A percentile compares a stretch with the other conserved stretches of the same genome.
phyloP scores from a whole-genome alignment of 2,888 invertebrate species.

The Campoplex nolae region DNA sequence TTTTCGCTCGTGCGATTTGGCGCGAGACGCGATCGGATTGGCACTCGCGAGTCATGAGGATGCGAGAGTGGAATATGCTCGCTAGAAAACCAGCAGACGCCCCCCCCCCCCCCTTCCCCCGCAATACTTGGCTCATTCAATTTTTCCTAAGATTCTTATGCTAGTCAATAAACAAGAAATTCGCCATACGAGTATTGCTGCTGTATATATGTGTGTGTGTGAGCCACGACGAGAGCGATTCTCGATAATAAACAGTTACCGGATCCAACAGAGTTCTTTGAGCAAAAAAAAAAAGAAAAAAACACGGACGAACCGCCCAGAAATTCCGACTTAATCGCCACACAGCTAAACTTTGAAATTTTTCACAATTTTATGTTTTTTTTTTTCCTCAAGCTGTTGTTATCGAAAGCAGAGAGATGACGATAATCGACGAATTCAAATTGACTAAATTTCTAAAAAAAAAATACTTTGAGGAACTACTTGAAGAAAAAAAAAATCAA shows the following conservation, averaged over 20 bases:
- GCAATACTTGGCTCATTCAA: conserved; percentile 62
- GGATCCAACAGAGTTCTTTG: conserved; percentile 21
- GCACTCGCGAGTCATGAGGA: conserved; percentile 61
- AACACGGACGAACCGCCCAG: neutral
- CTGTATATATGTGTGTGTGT: neutral
- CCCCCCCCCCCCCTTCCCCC: neutral
- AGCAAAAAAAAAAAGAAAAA: neutral
- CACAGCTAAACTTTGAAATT: neutral
- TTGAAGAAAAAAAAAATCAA: neutral
- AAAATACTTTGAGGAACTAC: neutral
- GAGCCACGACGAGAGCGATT: conserved; percentile 31
- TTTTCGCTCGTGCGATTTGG: conserved; percentile 66
- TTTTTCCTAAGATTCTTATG: conserved; percentile 60
- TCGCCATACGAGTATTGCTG: neutral
- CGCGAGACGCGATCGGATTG: conserved; percentile 72
- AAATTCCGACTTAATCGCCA: conserved; percentile 11
- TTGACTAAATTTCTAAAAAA: neutral
- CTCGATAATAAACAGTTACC: conserved; percentile 48
- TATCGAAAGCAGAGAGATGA: neutral
- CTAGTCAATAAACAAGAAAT: neutral
- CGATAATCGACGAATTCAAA: neutral
- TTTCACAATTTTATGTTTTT: neutral
- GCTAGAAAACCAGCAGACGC: conserved; percentile 60
- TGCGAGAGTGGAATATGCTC: conserved; percentile 23
- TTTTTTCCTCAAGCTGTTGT: neutral